Base-by-base conservation (phyloP, 2,113 vertebrate genomes). In the Ictalurus furcatus region DNA sequence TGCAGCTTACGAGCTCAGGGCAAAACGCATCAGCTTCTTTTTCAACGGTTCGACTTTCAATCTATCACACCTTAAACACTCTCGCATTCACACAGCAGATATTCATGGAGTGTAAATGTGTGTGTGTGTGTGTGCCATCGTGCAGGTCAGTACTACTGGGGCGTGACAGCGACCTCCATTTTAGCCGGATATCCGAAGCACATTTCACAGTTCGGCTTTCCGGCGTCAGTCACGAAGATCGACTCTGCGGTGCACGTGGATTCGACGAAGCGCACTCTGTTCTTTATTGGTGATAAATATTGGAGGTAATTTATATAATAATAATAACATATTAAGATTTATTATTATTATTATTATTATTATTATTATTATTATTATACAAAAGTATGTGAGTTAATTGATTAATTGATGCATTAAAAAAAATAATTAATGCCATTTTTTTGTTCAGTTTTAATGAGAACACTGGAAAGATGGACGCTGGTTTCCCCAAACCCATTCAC, bases 111-210 rank as follows among this genome's bases (percentile, higher is more conserved):
- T 37, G 78, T 54, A 17, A 17, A 34, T 12, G 23, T 34, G 37
- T 85, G 12, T 13, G 37, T 37, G 61, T 86, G 34, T 84, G 56
- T 23, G 61, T 44, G 40, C 34, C 2, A 17, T 6, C 56, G 21
- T 65, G 65, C 81, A 96, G 95, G 93, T 52, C n/a, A 89, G 58
- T 90, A 92, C 74, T 95, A 93, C 89, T 96, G 95, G 95, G 85
- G 34, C 0, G 74, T 94, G 28, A 91, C 54, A 44, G 92, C 92
- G n/a, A 92, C 83, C 78, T 84, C 56, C 1, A 23, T 91, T 6
- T 83, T 94, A 5, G 76, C 92, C 14, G 93, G 90, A 54, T 94
- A 94, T 85, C 95, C 95, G 14, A 95, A 93, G 89, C 87, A 89
- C 40, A 89, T 96, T 59, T 90, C 88, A 0, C 85, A 91, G 23